Evolutionary conservation across 1,140 invertebrate species (phyloP).

Genomic region (Cyclina sinensis): DNA sequence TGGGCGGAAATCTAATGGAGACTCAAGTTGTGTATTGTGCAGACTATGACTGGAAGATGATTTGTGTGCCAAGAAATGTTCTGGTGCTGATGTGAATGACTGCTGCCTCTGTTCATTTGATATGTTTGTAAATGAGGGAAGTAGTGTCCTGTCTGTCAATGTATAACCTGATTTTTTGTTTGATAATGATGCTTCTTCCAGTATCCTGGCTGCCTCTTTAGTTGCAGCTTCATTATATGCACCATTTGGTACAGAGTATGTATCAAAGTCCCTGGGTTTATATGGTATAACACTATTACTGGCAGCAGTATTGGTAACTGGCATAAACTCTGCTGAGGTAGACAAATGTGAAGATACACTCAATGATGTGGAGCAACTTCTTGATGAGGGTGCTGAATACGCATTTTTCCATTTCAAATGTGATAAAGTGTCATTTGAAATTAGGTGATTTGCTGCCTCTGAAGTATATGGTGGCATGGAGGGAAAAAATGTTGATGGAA

Average conservation of each 20-base stretch:
- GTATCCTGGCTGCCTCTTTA: slow-evolving; percentile 51
- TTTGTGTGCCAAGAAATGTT: background rate
- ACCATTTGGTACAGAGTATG: background rate
- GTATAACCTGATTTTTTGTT: slow-evolving; percentile 12
- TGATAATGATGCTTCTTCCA: slow-evolving; percentile 41
- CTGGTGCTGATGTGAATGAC: background rate
- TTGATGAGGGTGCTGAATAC: background rate
- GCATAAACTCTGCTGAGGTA: slow-evolving; percentile 9
- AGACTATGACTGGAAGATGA: slow-evolving; percentile 22
- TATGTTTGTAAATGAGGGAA: slow-evolving; percentile 48
- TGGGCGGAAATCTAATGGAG: slow-evolving; percentile 33
- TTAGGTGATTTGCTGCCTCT: background rate
- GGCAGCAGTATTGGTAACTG: background rate
- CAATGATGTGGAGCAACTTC: background rate
- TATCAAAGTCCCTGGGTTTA: slow-evolving; percentile 14
- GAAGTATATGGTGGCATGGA: background rate
- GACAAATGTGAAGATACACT: background rate
- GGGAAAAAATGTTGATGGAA: background rate
- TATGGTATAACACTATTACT: slow-evolving; percentile 56
- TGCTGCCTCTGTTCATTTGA: slow-evolving; percentile 58
- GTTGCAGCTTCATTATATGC: slow-evolving; percentile 26
- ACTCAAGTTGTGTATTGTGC: background rate
- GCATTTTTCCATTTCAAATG: slow-evolving; percentile 41
- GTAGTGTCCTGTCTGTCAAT: background rate
- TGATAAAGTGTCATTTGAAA: background rate